phyloP scores from a whole-genome alignment of 1,140 invertebrate species.

The Bombus vancouverensis region DNA sequence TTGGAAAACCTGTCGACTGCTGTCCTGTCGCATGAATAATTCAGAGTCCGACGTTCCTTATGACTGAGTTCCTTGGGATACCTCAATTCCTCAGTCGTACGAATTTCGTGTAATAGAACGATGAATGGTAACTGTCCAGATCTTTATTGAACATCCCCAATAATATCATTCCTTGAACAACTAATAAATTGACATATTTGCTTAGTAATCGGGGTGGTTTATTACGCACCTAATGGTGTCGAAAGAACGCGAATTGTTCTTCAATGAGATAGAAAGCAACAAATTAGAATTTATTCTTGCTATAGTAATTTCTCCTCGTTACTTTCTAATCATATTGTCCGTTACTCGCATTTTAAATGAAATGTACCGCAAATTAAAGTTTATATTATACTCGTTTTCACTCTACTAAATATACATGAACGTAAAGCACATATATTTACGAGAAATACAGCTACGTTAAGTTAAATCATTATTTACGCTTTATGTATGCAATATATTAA shows the following conservation, averaged over 20 bases:
- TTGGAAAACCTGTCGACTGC: constrained; percentile 25
- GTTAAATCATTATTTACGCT: neutral
- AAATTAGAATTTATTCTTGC: constrained; percentile 30
- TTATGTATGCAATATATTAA: no score
- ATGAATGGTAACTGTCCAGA: no score
- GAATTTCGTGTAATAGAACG: neutral
- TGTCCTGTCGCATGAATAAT: constrained; percentile 37
- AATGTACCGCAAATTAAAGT: neutral
- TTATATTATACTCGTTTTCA: neutral
- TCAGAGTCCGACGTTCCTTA: constrained; percentile 14
- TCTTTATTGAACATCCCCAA: neutral
- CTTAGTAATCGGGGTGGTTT: neutral
- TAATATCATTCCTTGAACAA: neutral
- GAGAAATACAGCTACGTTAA: neutral
- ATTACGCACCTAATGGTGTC: neutral
- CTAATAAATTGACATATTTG: neutral
- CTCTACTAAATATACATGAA: neutral
- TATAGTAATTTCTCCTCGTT: constrained; percentile 38
- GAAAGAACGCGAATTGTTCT: constrained; percentile 39
- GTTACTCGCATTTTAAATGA: neutral
- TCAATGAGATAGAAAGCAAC: constrained; percentile 49
- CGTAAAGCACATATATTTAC: neutral
- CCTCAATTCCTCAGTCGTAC: neutral
- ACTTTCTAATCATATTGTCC: constrained; percentile 34
- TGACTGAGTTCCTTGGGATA: constrained; percentile 11